Evolutionary conservation across 2,797 vertebrate genomes (phyloP), one percentile per base, ranked within the genome.

Genomic region (Amblyopsis hoosieri): DNA sequence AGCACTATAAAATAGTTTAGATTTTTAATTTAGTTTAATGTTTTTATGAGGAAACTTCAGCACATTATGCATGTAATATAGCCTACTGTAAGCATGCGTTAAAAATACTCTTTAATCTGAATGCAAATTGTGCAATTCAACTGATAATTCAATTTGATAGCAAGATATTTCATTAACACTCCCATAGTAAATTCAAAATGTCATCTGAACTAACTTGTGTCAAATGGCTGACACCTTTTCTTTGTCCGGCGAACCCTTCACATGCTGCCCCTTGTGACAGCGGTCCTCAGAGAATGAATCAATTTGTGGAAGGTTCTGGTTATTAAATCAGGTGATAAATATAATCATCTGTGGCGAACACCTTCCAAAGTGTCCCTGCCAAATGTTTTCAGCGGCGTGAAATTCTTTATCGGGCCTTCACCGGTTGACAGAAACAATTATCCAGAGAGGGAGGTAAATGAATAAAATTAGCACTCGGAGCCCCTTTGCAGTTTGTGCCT

Each of bases 361-460:
- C 88, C 87, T 89, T 90, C 87, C 81, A 89, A 91, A 91, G 87
- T 88, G 89, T 86, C 89, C 82, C 80, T 89, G 89, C 85, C 91
- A 91, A 86, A 5, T 85, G 88, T 91, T 90, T 91, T 89, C 87
- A 80, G 79, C 69, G 68, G 84, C 83, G 83, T 92, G 90, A 92
- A 92, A 93, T 91, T 88, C 85, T 90, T 92, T 91, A 90, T 90
- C 87, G 80, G 89, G 85, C 83, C 69, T 82, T 88, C 80, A 78
- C 88, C 87, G 88, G 85, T 86, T 92, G 91, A 92, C 90, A 92
- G 85, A 91, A 92, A 92, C 91, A 92, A 92, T 92, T 91, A 92
- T 89, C 85, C 85, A 82, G 87, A 88, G 86, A 89, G 82, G 86
- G 83, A 89, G 84, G 88, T 90, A 90, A 92, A 92, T 90, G 89